phyloP scores from a whole-genome alignment of 2,888 invertebrate species.

The Lasius fuliginosus region DNA sequence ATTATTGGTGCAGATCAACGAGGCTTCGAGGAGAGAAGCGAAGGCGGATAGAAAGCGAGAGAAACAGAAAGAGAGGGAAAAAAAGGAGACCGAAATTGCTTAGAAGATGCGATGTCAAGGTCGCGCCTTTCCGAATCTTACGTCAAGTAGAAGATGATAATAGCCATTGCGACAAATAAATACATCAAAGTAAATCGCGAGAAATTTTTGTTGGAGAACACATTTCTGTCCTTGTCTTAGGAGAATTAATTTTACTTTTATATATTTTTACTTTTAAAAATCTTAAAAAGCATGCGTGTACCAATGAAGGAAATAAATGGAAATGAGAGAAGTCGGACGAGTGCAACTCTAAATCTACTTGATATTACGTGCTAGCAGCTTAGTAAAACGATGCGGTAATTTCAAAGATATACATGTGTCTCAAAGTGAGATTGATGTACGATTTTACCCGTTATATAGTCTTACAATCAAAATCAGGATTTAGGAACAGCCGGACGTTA shows the following conservation, averaged over 20 bases:
- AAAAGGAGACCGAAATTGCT: constrained; percentile 61
- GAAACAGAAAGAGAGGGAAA: not conserved
- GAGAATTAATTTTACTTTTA: constrained; percentile 53
- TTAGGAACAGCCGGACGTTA: constrained; percentile 72
- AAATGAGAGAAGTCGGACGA: not conserved
- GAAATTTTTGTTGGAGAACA: constrained; percentile 58
- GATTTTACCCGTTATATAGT: not conserved
- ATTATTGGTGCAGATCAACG: constrained; percentile 71
- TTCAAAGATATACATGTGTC: not conserved
- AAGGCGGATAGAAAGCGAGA: constrained; percentile 25
- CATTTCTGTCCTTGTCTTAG: constrained; percentile 47
- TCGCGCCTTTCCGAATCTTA: constrained; percentile 67
- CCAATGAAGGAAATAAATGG: not conserved
- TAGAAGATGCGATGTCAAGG: constrained; percentile 61
- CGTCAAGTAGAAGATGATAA: constrained; percentile 54
- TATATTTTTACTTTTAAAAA: constrained; percentile 50
- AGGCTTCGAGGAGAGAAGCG: constrained; percentile 28
- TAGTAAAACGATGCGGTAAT: not conserved
- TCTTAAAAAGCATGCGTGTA: not conserved
- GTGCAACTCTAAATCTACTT: not conserved
- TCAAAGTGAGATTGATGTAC: constrained; percentile 6
- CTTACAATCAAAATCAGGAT: constrained; percentile 69
- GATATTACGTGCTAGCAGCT: not conserved
- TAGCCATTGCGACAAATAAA: constrained; percentile 58
- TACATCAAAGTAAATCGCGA: constrained; percentile 48